Conservation (phyloP, 30 jellyfish, hydroid and myxozoan genomes). For the Aurelia sp. region DNA sequence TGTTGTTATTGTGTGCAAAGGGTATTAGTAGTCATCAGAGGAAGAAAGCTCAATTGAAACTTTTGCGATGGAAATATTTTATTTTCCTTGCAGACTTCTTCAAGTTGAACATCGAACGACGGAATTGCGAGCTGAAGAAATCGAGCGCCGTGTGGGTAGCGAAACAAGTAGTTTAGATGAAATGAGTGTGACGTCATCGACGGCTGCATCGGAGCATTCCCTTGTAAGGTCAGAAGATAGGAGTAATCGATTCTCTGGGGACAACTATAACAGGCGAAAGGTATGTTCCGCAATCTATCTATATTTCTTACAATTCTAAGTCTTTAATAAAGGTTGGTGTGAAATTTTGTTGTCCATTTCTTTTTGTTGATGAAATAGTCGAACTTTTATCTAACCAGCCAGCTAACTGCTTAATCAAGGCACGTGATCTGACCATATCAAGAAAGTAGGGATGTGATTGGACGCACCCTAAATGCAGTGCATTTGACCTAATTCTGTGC, state of each 20-base stretch:
- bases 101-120: slow-evolving; percentile 94
- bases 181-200: slow-evolving; percentile 81
- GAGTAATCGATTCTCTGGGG: slow-evolving; percentile 35
- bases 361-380: too few species aligned
- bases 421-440: too few species aligned
- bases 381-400: too few species aligned
- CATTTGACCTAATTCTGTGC: too few species aligned
- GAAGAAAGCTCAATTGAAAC: too few species aligned
- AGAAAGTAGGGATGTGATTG: too few species aligned
- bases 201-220: slow-evolving; percentile 68
- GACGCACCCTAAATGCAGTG: too few species aligned
- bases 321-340: too few species aligned
- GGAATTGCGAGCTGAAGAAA: slow-evolving; percentile 84
- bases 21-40: too few species aligned
- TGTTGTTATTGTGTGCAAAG: too few species aligned
- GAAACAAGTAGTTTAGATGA: slow-evolving; percentile 92
- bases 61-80: background rate
- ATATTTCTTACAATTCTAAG: background rate
- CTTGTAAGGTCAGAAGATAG: slow-evolving; percentile 46
- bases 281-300: background rate
- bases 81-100: slow-evolving; percentile 42
- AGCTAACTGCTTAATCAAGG: too few species aligned
- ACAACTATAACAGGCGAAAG: slow-evolving; percentile 34
- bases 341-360: too few species aligned
- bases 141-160: slow-evolving; percentile 92